A percentile compares a stretch with the other conserved stretches of the same genome.
Evolutionary conservation across 2,113 vertebrate genomes (phyloP).

Genomic region (Pelecanus crispus): DNA sequence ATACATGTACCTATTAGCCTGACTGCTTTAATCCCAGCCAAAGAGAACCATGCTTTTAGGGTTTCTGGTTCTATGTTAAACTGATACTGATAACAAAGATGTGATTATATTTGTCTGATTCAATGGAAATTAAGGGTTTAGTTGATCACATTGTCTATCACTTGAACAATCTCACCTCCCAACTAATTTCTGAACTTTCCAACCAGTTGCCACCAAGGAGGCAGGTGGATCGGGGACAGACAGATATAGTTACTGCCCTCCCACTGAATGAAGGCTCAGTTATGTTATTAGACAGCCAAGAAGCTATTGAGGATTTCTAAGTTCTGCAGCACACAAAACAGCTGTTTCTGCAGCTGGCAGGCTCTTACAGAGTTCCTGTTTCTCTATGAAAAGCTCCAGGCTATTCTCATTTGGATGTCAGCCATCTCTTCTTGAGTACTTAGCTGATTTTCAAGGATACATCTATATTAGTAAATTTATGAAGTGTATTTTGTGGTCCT

Average conservation of each 20-base stretch:
- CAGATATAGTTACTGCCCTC: background rate
- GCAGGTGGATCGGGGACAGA: background rate
- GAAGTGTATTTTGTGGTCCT: background rate
- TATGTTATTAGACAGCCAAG: background rate
- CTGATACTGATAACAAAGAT: background rate
- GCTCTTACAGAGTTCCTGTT: background rate
- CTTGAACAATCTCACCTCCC: background rate
- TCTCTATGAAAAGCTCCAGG: background rate
- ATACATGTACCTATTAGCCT: background rate
- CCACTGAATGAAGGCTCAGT: background rate
- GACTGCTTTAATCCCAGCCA: background rate
- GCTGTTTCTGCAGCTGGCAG: background rate
- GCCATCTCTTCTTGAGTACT: background rate
- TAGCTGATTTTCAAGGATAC: background rate
- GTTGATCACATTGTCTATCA: background rate
- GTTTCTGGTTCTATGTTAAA: background rate
- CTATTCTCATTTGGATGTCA: background rate
- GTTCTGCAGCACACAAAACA: background rate
- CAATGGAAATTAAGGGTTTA: background rate
- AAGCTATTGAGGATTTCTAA: background rate
- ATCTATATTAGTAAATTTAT: background rate
- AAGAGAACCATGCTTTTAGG: background rate
- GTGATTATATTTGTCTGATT: background rate
- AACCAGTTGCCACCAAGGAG: background rate
- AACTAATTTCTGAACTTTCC: background rate